Base-by-base conservation (phyloP, 2,888 invertebrate species). In the Ormyrus pomaceus region DNA sequence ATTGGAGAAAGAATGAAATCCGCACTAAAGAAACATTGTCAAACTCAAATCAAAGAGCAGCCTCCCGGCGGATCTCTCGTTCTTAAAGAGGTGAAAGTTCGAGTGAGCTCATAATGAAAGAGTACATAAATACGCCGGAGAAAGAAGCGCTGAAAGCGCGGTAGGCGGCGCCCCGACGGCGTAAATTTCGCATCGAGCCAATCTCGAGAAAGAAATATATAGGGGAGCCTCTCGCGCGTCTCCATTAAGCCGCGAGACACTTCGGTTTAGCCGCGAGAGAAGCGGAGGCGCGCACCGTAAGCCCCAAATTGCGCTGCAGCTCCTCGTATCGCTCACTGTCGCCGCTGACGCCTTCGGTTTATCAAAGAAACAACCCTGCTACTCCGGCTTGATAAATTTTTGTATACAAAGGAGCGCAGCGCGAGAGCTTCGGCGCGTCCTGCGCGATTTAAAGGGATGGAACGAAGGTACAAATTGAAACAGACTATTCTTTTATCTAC, bases 251-350 rank as follows among this genome's bases (percentile, higher is more conserved):
- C 75, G 75, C 79, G 80, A 72, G 66, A 80, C 82, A 80, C 80
- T 83, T 73, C 77, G 82, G 77, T 76, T 82, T 75, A 71, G 80
- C 62, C 48, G 69, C 80, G 68, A 51, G 75, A 83, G 82, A 82
- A 83, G 19, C 82, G 19, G 76, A 80, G 78, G 55, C 79, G 71
- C 78, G 78, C 10, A 2, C 19, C 19, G 19, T 19, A 69, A 70
- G 74, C 77, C 79, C 19, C 80, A 83, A 82, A 83, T 83, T 83
- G 82, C 84, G 84, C 83, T 85, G 85, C 84, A 82, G 84, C 73
- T 76, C 19, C 77, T 19, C 83, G 84, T 86, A 86, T 87, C 84
- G 85, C 83, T 87, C 87, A 86, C 86, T 84, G 85, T 84, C 85
- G 83, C 73, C 81, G 83, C 79, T 77, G 81, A 80, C 82, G 80